Percentiles rank a stretch among this genome's conserved stretches.
Evolutionary conservation across 53 echinoderm and acorn worm species (phyloP).

Genomic region (Luidia sarsii): DNA sequence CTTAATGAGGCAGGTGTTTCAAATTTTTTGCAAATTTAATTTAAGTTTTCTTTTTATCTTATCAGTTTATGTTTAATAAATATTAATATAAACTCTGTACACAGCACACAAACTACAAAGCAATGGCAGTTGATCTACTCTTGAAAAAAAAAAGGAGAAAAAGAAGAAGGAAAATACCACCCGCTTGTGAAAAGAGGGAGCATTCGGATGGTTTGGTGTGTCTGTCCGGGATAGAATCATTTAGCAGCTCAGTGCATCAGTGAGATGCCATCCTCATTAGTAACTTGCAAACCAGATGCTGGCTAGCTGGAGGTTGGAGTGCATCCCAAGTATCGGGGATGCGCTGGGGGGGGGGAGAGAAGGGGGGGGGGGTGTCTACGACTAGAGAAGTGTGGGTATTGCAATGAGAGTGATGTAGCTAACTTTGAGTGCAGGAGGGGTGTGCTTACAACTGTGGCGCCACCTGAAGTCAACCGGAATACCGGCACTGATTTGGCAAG

Average conservation of each 20-base stretch:
- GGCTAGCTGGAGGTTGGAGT: neutral
- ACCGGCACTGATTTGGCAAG: too few relatives aligned
- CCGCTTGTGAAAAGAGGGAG: neutral
- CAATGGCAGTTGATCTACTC: slow-evolving; percentile 13
- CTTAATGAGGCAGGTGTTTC: slow-evolving; percentile 30
- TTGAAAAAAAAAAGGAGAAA: neutral
- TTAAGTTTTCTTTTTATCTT: slow-evolving; percentile 12
- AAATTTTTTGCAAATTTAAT: slow-evolving; percentile 2
- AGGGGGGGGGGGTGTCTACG: neutral
- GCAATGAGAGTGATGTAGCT: too few relatives aligned
- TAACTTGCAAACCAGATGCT: neutral
- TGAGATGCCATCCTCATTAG: slow-evolving; percentile 38
- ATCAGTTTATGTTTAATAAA: slow-evolving; percentile 47
- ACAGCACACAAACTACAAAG: slow-evolving; percentile 58
- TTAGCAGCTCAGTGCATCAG: slow-evolving; percentile 5
- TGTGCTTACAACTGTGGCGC: too few relatives aligned
- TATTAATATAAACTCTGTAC: slow-evolving; percentile 58
- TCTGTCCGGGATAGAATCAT: slow-evolving; percentile 41
- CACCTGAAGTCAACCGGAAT: too few relatives aligned
- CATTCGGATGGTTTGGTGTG: neutral
- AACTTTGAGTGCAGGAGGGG: too few relatives aligned
- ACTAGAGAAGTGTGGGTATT: too few relatives aligned
- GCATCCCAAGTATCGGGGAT: neutral
- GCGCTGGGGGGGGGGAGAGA: neutral
- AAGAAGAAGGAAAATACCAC: neutral